Base-by-base conservation (phyloP, 2,888 invertebrate species). In the Hetaerina titia region DNA sequence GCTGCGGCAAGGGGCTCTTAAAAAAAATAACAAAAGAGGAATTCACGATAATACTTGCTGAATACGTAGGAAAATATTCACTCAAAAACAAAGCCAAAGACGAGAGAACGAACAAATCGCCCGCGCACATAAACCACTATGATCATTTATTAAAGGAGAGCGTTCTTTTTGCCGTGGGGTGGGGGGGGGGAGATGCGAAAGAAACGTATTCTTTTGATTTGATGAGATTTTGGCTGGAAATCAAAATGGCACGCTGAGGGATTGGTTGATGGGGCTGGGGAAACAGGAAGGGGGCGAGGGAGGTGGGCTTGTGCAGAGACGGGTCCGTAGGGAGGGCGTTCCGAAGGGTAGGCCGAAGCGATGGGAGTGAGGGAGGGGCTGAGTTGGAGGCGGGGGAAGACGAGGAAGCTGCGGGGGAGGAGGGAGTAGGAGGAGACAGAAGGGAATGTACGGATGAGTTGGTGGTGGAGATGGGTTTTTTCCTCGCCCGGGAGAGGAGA, bases 391-490 rank as follows among this genome's bases (percentile, higher is more conserved):
- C 9, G n/a, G 63, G 45, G 25, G 31, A 15, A 25, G 15, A 56
- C 45, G 58, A 57, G 89, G 89, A 19, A 25, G 90, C 31, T n/a
- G 90, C 15, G 31, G 57, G 57, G n/a, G n/a, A 15, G n/a, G 81
- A n/a, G 81, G 81, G 6, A 6, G 15, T 1, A 6, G 6, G 19
- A 31, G 64, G 22, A 63, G 63, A 56, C 56, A 90, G 31, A 19
- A 64, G 92, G 92, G 69, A 92, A n/a, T 31, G 81, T 81, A 81
- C n/a, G 31, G 81, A 81, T 81, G 81, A 81, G 25, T 81, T 81
- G 81, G 81, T 81, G 81, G 81, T 81, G 69, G 74, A 92, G 92
- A 69, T 15, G 69, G 69, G 45, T 92, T 92, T 92, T 92, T 92
- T 92, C 45, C 90, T 90, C 90, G 63, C 57, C 92, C 69, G 13